These are phyloP conservation scores for Brachylomia viminalis DNA, from an alignment of 2,888 invertebrate species.

Conservation along the genomic window DNA sequence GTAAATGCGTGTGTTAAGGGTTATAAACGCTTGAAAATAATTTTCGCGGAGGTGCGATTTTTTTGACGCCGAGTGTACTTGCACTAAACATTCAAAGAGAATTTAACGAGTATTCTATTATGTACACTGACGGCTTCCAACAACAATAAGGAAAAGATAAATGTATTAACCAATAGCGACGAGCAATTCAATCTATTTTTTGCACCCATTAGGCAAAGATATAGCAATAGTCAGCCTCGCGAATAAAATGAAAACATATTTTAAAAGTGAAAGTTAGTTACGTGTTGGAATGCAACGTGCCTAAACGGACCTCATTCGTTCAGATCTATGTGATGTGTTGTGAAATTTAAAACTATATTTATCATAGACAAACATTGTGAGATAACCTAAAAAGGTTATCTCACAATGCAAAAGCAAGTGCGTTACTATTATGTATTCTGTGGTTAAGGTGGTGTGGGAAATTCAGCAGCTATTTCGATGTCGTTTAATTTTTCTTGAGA, in stretches of 20 bases:
- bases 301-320: slow-evolving; percentile 55
- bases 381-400: too few species aligned
- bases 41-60: too few species aligned
- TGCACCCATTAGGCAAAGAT: slow-evolving; percentile 19
- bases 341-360: slow-evolving; percentile 50
- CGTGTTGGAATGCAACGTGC: slow-evolving; percentile 61
- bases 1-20: too few species aligned
- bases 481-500: background rate
- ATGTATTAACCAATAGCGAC: slow-evolving; percentile 12
- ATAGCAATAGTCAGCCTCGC: slow-evolving; percentile 31
- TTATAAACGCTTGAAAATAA: too few species aligned
- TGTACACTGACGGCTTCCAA: too few species aligned
- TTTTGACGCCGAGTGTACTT: too few species aligned
- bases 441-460: background rate
- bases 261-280: slow-evolving; percentile 67
- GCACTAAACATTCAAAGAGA: background rate
- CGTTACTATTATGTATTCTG: too few species aligned
- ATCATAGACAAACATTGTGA: slow-evolving; percentile 35
- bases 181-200: slow-evolving; percentile 36
- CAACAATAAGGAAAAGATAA: slow-evolving; percentile 20
- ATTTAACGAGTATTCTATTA: background rate
- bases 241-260: slow-evolving; percentile 64
- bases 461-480: background rate
- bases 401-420: too few species aligned
- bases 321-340: slow-evolving; percentile 53